These are phyloP conservation scores for Hestina assimilis DNA, from an alignment of 1,140 invertebrate genomes.

Conservation along the genomic window DNA sequence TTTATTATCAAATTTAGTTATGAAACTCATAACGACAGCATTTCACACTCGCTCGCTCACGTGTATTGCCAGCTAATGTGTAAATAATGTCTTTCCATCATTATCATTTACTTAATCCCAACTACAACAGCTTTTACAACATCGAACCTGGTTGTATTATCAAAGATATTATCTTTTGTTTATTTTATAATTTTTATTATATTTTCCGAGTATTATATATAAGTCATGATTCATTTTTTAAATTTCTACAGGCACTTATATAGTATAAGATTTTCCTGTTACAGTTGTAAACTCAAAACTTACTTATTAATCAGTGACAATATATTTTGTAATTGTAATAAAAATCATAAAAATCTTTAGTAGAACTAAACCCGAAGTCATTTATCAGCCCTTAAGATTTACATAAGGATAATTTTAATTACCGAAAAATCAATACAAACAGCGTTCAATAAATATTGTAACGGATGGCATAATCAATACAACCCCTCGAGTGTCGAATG, in stretches of 20 bases:
- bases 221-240: too few relatives aligned
- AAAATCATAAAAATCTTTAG: too few relatives aligned
- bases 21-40: constrained; percentile 7
- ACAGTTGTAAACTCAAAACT: too few relatives aligned
- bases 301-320: too few relatives aligned
- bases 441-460: not conserved
- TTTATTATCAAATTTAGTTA: too few relatives aligned
- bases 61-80: constrained; percentile 57
- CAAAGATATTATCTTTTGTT: not conserved
- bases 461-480: constrained; percentile 26
- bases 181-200: constrained; percentile 1
- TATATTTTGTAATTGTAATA: too few relatives aligned
- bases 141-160: not conserved
- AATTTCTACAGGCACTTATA: too few relatives aligned
- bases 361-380: too few relatives aligned
- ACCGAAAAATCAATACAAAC: too few relatives aligned
- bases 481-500: constrained; percentile 32
- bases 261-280: too few relatives aligned
- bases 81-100: constrained; percentile 62
- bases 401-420: too few relatives aligned
- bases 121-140: constrained; percentile 35
- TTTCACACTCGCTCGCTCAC: constrained; percentile 37
- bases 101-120: constrained; percentile 66
- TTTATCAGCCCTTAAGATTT: too few relatives aligned
- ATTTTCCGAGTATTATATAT: not conserved